These are phyloP conservation scores for Charanyca ferruginea DNA, from an alignment of 2,888 invertebrate species.

Conservation along the genomic window DNA sequence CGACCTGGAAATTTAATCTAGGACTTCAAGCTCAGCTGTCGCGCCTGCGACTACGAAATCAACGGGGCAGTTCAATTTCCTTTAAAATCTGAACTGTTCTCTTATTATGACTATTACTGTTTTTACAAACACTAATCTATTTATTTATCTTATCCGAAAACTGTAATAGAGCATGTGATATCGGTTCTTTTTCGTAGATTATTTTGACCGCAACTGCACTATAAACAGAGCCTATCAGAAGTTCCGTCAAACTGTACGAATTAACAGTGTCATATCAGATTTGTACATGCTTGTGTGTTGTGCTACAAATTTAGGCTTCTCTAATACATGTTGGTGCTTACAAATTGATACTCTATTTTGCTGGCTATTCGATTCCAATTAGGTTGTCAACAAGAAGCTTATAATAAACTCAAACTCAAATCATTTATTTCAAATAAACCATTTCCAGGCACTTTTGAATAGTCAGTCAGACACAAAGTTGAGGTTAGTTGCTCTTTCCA, in stretches of 20 bases:
- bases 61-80: no score
- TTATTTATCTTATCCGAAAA: conserved; percentile 5
- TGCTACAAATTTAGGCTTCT: conserved; percentile 28
- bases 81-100: no score
- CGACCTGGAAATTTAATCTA: no score
- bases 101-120: conserved; percentile 27
- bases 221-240: conserved; percentile 55
- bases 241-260: conserved; percentile 76
- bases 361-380: neutral
- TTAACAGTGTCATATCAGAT: conserved; percentile 85
- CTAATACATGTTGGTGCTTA: conserved; percentile 13
- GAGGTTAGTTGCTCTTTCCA: no score
- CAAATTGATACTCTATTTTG: conserved; percentile 8
- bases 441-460: no score
- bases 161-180: conserved; percentile 19
- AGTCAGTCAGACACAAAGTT: no score
- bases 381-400: no score
- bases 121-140: neutral
- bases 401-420: no score
- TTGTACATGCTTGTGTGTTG: conserved; percentile 80
- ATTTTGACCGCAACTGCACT: conserved; percentile 59
- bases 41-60: no score
- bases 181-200: neutral
- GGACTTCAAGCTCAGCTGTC: no score
- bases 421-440: no score